These are phyloP conservation scores for Drosophila paulistorum DNA, from an alignment of 1,140 invertebrate genomes.

Conservation along the genomic window DNA sequence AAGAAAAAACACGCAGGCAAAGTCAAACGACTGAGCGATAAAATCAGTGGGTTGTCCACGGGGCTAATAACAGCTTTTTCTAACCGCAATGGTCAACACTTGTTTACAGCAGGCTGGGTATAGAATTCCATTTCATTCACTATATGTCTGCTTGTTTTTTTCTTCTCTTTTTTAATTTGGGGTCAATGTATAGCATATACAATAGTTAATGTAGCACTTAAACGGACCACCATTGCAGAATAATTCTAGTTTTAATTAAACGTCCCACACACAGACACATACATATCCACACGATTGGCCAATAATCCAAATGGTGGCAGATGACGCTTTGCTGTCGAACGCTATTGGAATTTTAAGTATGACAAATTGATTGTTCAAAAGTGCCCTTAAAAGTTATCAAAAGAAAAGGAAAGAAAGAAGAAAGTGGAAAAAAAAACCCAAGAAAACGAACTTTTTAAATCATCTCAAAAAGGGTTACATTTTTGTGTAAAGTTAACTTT, in stretches of 20 bases:
- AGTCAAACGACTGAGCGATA: slow-evolving; percentile 37
- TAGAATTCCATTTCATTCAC: slow-evolving; percentile 6
- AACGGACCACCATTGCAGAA: slow-evolving; percentile 9
- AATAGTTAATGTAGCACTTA: slow-evolving; percentile 10
- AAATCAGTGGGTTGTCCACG: slow-evolving; percentile 59
- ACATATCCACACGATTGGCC: slow-evolving; percentile 30
- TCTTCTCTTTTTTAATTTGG: slow-evolving; percentile 1
- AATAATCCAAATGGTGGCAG: slow-evolving; percentile 45
- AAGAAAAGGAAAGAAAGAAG: slow-evolving; percentile 18
- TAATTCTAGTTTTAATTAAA: slow-evolving; percentile 68
- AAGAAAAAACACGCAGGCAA: slow-evolving; percentile 21
- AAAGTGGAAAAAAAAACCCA: not conserved
- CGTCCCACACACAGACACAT: slow-evolving; percentile 27
- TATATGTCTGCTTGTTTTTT: not conserved
- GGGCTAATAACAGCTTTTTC: slow-evolving; percentile 12
- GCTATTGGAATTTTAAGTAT: slow-evolving; percentile 46
- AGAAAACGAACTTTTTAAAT: not conserved
- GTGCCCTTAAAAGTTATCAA: slow-evolving; percentile 29
- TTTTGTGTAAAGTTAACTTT: slow-evolving; percentile 6
- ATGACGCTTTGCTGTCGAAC: slow-evolving; percentile 28
- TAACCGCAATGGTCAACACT: slow-evolving; percentile 26
- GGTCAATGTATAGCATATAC: slow-evolving; percentile 32
- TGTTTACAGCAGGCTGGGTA: slow-evolving; percentile 19
- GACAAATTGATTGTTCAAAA: slow-evolving; percentile 30
- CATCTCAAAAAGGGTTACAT: not conserved